Percentiles rank a stretch among this genome's conserved stretches.
These are phyloP conservation scores for Eremobia ochroleuca DNA, from an alignment of 2,888 invertebrate species.

Conservation along the genomic window DNA sequence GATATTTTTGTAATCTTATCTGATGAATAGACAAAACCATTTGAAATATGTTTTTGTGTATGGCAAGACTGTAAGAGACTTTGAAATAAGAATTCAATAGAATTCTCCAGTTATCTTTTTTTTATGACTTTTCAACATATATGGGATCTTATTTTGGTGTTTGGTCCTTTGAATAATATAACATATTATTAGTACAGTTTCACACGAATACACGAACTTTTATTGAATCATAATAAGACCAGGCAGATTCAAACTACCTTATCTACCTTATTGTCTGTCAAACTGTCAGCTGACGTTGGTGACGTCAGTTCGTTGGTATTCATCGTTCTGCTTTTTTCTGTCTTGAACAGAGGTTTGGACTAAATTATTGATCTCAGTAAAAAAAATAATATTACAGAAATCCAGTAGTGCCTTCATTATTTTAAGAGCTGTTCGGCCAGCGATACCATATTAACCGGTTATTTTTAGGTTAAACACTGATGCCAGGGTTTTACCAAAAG, in stretches of 20 bases:
- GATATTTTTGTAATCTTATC: background rate
- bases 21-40: background rate
- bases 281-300: background rate
- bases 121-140: background rate
- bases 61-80: background rate
- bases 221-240: background rate
- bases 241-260: slow-evolving; percentile 16
- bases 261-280: background rate
- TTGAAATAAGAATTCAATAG: background rate
- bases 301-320: no score
- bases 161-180: background rate
- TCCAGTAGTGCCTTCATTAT: slow-evolving; percentile 14
- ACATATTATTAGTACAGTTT: no score
- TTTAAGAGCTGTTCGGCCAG: background rate
- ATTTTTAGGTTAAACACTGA: background rate
- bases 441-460: background rate
- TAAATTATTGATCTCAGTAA: slow-evolving; percentile 9
- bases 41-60: background rate
- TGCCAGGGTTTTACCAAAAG: background rate
- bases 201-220: background rate
- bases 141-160: background rate
- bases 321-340: background rate
- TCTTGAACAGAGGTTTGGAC: background rate
- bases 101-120: background rate
- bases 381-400: slow-evolving; percentile 21